Conservation (phyloP, 2,113 vertebrate species). For the Mormoops blainvillei region DNA sequence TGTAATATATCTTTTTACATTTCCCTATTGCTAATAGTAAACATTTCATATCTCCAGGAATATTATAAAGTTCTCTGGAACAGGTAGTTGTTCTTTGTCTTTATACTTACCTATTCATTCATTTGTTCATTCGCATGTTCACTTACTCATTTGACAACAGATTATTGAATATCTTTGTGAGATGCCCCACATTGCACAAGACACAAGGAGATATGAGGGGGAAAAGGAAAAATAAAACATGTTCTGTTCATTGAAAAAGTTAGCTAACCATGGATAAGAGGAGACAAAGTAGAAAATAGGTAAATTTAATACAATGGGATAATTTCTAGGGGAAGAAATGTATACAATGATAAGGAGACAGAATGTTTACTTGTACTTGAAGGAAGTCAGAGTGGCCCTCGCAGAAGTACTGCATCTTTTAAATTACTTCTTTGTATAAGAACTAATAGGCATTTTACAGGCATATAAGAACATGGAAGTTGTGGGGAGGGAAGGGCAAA, state of each 20-base stretch:
- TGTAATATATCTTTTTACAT: not conserved
- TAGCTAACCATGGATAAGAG: not conserved
- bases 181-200: not conserved
- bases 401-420: not conserved
- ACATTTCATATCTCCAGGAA: not conserved
- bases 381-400: not conserved
- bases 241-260: not conserved
- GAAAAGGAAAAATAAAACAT: not conserved
- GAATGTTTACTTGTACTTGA: not conserved
- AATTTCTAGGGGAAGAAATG: not conserved
- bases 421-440: not conserved
- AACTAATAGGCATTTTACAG: not conserved
- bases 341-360: not conserved
- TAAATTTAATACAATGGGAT: not conserved
- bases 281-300: not conserved
- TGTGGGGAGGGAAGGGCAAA: not conserved
- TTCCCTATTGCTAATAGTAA: not conserved
- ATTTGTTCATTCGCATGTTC: not conserved
- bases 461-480: not conserved
- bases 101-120: not conserved
- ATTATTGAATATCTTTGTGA: not conserved
- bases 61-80: not conserved
- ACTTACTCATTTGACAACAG: not conserved
- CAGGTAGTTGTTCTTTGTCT: not conserved
- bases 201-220: not conserved